phyloP scores from a whole-genome alignment of 2,797 vertebrate species.

The Cyclura pinguis region DNA sequence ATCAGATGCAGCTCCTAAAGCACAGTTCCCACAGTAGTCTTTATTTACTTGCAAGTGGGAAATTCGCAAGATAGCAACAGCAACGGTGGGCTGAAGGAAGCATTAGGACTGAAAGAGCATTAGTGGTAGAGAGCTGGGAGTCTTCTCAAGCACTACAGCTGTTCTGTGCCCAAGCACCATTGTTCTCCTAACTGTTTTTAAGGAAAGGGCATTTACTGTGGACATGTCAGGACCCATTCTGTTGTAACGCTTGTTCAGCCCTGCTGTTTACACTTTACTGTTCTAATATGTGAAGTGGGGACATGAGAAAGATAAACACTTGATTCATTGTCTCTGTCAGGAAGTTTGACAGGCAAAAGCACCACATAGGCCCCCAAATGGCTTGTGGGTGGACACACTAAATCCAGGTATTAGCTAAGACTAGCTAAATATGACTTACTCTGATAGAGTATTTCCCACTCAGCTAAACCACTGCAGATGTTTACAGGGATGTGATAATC shows the following conservation, averaged over 20 bases:
- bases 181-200: not conserved
- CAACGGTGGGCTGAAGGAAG: not conserved
- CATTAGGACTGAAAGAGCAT: not conserved
- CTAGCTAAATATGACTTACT: conserved; percentile 15
- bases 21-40: not conserved
- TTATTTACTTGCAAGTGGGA: not conserved
- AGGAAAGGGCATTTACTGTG: not conserved
- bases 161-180: not conserved
- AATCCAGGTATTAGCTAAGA: not conserved
- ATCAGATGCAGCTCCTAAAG: not conserved
- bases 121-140: too few relatives aligned
- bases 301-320: not conserved
- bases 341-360: not conserved
- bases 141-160: not conserved
- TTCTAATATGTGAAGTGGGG: not conserved
- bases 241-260: not conserved
- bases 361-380: not conserved
- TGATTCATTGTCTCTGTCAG: not conserved
- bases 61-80: not conserved
- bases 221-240: not conserved
- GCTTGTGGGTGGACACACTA: not conserved
- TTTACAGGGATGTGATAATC: not conserved
- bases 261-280: not conserved
- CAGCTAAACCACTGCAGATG: conserved; percentile 5
- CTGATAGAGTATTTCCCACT: not conserved